Evolutionary conservation across 2,888 invertebrate genomes (phyloP), one percentile per base, ranked within the genome.

Genomic region (Epistrophella euchroma): DNA sequence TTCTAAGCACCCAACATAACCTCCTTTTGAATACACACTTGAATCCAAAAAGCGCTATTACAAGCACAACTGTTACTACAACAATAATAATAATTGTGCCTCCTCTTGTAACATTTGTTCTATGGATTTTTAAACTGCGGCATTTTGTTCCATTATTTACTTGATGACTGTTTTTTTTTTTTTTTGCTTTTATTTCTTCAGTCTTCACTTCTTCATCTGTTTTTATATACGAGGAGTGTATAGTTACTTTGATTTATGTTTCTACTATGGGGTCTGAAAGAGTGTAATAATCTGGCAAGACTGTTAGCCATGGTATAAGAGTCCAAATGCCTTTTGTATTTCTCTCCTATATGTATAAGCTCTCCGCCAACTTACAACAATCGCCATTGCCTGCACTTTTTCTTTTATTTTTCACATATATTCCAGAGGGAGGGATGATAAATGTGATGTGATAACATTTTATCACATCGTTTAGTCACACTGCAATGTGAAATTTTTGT

Each of bases 61-160:
- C 17, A 17, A 40, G 28, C 25, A 32, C 60, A 76, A 72, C 76
- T 75, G 66, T 75, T 70, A 73, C 50, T 77, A 25, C 25, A 25
- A 52, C 15, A 40, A 40, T 15, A 40, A 37, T 37, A 37, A 50
- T 35, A 37, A 60, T 52, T 68, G 62, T 47, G 35, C 64, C 74
- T 70, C 70, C 74, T 55, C 74, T 55, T 74, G 58, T 75, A 76
- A 85, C 81, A 74, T 86, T 86, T 86, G 78, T 71, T 82, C 74
- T 78, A 66, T 58, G 73, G 70, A 76, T 73, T 77, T 82, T 85
- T 73, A 76, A 80, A 75, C 80, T 76, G 66, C 79, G 52, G 72
- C 56, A 72, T 68, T 72, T 71, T 35, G 9, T 71, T 43, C 56
- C 52, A 52, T 71, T 55, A 78, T 73, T 80, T 68, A 60, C 43